phyloP scores from a whole-genome alignment of 2,797 vertebrate genomes.

The Hemibagrus guttatus region DNA sequence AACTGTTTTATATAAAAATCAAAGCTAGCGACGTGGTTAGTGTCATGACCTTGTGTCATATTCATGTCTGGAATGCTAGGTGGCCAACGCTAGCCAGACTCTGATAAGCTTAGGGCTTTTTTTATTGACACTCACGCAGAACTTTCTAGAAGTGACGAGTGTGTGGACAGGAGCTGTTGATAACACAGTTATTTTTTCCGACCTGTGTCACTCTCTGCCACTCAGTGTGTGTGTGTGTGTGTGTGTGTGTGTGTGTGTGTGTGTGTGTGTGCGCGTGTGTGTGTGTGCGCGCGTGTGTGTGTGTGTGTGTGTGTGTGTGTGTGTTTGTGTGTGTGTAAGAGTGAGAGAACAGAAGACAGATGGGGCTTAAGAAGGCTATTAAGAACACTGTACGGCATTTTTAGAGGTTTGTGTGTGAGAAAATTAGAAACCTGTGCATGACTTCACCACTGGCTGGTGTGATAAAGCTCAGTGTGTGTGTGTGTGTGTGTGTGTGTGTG shows the following conservation, averaged over 20 bases:
- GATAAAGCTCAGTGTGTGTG: not conserved
- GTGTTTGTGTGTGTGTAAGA: conserved; percentile 51
- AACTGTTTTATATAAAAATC: not conserved
- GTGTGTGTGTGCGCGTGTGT: conserved; percentile 48
- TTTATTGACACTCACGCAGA: not conserved
- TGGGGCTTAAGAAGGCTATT: conserved; percentile 28
- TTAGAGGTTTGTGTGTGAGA: conserved; percentile 54
- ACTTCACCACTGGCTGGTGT: conserved; percentile 46
- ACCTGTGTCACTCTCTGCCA: conserved; percentile 41
- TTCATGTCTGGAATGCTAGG: conserved; percentile 50
- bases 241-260: conserved; percentile 55
- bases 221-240: conserved; percentile 51
- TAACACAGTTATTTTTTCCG: conserved; percentile 72
- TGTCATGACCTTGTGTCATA: conserved; percentile 21
- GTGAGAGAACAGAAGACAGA: conserved; percentile 43
- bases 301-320: conserved; percentile 53
- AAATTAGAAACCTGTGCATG: conserved; percentile 60
- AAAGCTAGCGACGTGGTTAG: not conserved
- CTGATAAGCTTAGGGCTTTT: conserved; percentile 49
- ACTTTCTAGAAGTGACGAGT: conserved; percentile 15
- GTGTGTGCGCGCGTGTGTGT: conserved; percentile 57
- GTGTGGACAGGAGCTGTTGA: conserved; percentile 58
- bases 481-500: conserved; percentile 11
- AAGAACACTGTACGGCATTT: conserved; percentile 52
- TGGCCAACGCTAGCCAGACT: conserved; percentile 66